Conservation (phyloP, 2,113 vertebrate species). For the Leptodactylus fuscus region DNA sequence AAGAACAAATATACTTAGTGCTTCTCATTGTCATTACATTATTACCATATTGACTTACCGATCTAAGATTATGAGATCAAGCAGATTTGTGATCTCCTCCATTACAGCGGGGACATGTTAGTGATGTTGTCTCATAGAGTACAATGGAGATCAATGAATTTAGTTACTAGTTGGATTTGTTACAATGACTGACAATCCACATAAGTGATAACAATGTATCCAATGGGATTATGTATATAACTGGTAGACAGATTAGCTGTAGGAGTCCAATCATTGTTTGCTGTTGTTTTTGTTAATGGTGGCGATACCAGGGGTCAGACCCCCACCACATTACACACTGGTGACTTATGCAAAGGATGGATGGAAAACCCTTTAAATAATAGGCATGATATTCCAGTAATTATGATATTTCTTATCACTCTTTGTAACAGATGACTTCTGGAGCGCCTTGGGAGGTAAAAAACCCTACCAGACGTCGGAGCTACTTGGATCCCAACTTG, state of each 20-base stretch:
- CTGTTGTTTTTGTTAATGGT: no score
- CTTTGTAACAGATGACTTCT: conserved; percentile 80
- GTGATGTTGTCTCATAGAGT: not conserved
- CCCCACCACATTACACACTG: no score
- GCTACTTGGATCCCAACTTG: conserved; percentile 73
- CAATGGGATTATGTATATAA: no score
- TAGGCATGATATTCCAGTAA: no score
- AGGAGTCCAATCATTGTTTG: no score
- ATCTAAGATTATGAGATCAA: not conserved
- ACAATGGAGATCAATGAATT: not conserved
- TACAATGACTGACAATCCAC: not conserved
- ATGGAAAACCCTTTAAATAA: no score
- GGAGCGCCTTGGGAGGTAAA: conserved; percentile 84
- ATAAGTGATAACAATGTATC: not conserved
- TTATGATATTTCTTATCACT: not conserved
- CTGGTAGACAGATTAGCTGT: no score
- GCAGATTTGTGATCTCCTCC: not conserved
- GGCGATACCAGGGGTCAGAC: no score
- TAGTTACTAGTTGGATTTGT: no score
- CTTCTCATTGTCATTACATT: not conserved
- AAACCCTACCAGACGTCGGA: conserved; percentile 85
- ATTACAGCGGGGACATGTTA: not conserved
- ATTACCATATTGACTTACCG: not conserved
- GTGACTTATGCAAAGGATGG: no score
- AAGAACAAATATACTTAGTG: not conserved